Percentiles rank a stretch among this genome's conserved stretches.
phyloP scores from a whole-genome alignment of 1,140 invertebrate species.

The Drosophila novamexicana region DNA sequence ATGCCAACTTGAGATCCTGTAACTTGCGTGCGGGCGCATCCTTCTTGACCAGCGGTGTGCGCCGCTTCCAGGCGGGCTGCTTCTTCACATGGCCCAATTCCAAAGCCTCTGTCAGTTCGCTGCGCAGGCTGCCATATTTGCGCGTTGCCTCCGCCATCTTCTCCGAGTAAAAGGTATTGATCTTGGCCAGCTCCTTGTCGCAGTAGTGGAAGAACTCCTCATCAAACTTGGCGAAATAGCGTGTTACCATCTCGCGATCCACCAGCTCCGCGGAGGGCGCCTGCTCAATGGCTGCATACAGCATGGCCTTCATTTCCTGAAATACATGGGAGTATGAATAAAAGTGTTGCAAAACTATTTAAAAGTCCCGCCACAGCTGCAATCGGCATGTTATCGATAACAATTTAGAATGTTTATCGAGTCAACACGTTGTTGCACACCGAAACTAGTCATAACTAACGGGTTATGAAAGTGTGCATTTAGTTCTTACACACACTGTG shows the following conservation, averaged over 20 bases:
- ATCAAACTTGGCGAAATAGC: slow-evolving; percentile 93
- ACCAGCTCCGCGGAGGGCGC: slow-evolving; percentile 89
- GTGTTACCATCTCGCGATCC: slow-evolving; percentile 88
- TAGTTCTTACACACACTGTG: slow-evolving; percentile 1
- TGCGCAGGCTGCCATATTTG: slow-evolving; percentile 91
- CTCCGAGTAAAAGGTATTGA: slow-evolving; percentile 95
- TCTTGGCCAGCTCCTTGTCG: slow-evolving; percentile 93
- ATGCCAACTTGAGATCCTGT: slow-evolving; percentile 95
- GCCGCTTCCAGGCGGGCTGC: slow-evolving; percentile 84
- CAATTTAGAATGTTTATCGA: not conserved
- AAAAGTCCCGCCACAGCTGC: not conserved
- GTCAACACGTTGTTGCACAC: not conserved
- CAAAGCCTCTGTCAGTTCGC: slow-evolving; percentile 88
- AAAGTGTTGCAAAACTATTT: not conserved
- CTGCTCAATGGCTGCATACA: slow-evolving; percentile 90
- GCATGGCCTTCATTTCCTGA: slow-evolving; percentile 91
- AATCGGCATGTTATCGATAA: not conserved
- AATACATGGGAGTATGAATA: not conserved
- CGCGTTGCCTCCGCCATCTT: slow-evolving; percentile 94
- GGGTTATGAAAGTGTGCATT: not conserved
- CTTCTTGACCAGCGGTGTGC: slow-evolving; percentile 86
- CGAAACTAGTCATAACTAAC: not conserved
- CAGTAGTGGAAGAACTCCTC: slow-evolving; percentile 94
- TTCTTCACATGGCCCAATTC: slow-evolving; percentile 84
- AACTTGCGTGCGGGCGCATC: slow-evolving; percentile 88